Base-by-base conservation (phyloP, 2,888 invertebrate genomes). In the Fragum fragum region DNA sequence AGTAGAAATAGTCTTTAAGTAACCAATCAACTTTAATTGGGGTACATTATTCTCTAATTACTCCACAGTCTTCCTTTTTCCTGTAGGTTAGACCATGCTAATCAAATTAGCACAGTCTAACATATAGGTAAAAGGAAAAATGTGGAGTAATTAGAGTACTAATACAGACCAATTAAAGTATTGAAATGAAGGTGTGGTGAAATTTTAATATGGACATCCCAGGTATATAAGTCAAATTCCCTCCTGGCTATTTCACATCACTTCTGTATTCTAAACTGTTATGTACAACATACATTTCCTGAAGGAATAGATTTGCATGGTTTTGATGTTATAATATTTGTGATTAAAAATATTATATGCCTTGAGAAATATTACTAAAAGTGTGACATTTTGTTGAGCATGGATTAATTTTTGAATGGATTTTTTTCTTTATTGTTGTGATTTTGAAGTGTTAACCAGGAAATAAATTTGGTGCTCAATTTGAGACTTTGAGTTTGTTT, bases 201-300 rank as follows among this genome's bases (percentile, higher is more conserved):
- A 78, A 61, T 42, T 42, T 66, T 57, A 78, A 68, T 73, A 47
- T 28, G 53, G 28, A 55, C 42, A 36, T 53, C 32, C 14, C 57
- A 52, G 61, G 75, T 83, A 83, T 83, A 83, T 73, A 83, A 79
- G 66, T n/a, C 61, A 83, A 36, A 83, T 83, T 73, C 39, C 75
- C 83, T 79, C 69, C 73, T 83, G 83, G 83, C 76, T 66, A 83
- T 77, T 63, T 81, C 73, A 76, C 36, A 74, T 55, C 42, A 66
- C 14, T 26, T 26, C 42, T 42, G 23, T 23, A 7, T 32, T 11
- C n/a, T n/a, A 61, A 26, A 28, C 18, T 29, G 32, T 42, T 36
- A 39, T 66, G 42, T 66, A 66, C 66, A 23, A 1, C 42, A 66
- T 23, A n/a, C 21, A 23, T 66, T 39, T 66, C 42, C 66, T 42